Evolutionary conservation across 2,113 vertebrate species (phyloP).

Genomic region (Mormoops blainvillei): DNA sequence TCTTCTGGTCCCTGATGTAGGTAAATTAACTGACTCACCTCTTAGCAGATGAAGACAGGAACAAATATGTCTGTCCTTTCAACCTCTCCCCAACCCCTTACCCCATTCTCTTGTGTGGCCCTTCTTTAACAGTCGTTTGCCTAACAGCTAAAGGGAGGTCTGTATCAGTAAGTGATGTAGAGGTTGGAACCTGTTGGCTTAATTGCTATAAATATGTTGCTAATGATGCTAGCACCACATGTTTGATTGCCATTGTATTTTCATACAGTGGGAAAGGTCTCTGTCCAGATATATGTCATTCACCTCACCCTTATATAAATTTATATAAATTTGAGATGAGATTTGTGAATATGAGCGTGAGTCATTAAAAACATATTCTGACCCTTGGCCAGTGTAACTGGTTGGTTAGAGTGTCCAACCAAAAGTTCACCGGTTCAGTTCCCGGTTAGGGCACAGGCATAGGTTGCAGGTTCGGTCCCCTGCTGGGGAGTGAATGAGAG

Average conservation of each 20-base stretch:
- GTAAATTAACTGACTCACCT: background rate
- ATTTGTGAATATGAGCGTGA: background rate
- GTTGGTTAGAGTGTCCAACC: too few relatives aligned
- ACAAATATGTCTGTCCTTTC: background rate
- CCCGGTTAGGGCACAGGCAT: too few relatives aligned
- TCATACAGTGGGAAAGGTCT: background rate
- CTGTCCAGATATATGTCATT: background rate
- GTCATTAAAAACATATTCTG: background rate
- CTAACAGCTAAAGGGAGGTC: background rate
- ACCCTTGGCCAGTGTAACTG: too few relatives aligned
- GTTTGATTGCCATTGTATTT: background rate
- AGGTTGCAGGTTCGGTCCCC: too few relatives aligned
- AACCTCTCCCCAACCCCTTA: background rate
- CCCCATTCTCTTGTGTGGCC: background rate
- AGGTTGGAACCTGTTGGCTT: background rate
- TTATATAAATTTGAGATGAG: background rate
- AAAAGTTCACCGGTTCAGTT: too few relatives aligned
- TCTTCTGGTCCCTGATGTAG: background rate
- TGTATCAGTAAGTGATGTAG: background rate
- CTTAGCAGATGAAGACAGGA: conserved; percentile 67
- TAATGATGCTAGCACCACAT: background rate
- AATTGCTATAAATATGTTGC: background rate
- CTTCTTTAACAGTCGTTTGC: background rate
- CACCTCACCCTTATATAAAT: background rate
- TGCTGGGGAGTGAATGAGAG: too few relatives aligned